Conservation (phyloP, 2,113 vertebrate species). For the Xiphorhynchus elegans region DNA sequence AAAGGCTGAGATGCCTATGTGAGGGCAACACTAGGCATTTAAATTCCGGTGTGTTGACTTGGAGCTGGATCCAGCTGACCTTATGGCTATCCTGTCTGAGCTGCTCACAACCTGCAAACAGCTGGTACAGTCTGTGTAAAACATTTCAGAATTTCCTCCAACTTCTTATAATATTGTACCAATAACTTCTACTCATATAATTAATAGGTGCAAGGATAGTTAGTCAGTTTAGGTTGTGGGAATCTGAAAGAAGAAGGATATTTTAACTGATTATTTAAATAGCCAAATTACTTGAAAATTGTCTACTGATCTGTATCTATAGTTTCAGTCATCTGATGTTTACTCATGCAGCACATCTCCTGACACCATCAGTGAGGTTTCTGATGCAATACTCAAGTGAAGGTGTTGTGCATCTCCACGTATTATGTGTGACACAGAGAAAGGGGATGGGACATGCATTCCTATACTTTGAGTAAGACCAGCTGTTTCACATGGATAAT, state of each 20-base stretch:
- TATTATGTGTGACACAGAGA: neutral
- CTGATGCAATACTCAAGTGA: neutral
- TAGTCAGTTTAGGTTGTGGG: neutral
- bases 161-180: neutral
- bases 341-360: neutral
- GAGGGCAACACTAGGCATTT: neutral
- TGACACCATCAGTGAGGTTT: neutral
- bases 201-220: neutral
- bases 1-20: neutral
- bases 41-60: neutral
- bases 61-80: neutral
- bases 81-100: neutral
- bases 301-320: fast-evolving
- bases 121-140: neutral
- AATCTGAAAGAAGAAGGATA: neutral
- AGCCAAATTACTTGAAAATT: neutral
- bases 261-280: neutral
- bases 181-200: neutral
- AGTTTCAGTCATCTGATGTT: neutral
- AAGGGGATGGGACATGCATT: neutral
- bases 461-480: neutral
- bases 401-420: neutral
- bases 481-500: neutral
- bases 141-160: neutral
- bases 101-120: neutral